Evolutionary conservation across 2,797 vertebrate species (phyloP), one percentile per base, ranked within the genome.

Genomic region (Hylomyscus alleni): DNA sequence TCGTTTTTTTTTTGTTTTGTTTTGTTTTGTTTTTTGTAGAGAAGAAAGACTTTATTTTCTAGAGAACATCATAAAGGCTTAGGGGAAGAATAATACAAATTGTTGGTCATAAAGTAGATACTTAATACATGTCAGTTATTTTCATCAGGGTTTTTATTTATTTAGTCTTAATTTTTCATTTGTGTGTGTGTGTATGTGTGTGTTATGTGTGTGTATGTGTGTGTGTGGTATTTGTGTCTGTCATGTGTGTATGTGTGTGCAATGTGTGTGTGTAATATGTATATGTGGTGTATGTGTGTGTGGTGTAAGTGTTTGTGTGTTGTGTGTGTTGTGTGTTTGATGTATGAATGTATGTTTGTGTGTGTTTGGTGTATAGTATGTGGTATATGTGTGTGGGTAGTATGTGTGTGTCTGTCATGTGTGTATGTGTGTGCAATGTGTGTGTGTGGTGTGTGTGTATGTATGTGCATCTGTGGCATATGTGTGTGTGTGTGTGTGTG

Each of bases 41-140:
- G n/a, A 80, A 60, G 14, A 65, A 85, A 91, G 17, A 3, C 47
- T 69, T 69, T 69, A 20, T 87, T 95, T 89, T 86, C 80, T 73
- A 86, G 52, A 93, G 69, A 76, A 11, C 26, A 22, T n/a, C 4
- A 17, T 47, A 40, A 37, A 37, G n/a, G 3, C 22, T 40, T 29
- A 60, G 80, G 58, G 54, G 54, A 40, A 60, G 52, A 40, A 29
- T 29, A 4, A 20, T 77, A 89, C 40, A 83, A 67, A 80, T 22
- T 31, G 24, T 5, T 52, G 7, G 3, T 34, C 37, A 76, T 47
- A 67, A 44, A 92, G 29, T 34, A 56, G 47, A 26, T 67, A 67
- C 31, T 88, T 37, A 83, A 58, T 37, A 56, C 26, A 65, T 29
- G 69, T 67, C 58, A n/a, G 65, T 56, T 75, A 40, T 83, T 56